These are phyloP conservation scores for Mirza zaza DNA, from an alignment of 2,113 vertebrate species.

Conservation along the genomic window DNA sequence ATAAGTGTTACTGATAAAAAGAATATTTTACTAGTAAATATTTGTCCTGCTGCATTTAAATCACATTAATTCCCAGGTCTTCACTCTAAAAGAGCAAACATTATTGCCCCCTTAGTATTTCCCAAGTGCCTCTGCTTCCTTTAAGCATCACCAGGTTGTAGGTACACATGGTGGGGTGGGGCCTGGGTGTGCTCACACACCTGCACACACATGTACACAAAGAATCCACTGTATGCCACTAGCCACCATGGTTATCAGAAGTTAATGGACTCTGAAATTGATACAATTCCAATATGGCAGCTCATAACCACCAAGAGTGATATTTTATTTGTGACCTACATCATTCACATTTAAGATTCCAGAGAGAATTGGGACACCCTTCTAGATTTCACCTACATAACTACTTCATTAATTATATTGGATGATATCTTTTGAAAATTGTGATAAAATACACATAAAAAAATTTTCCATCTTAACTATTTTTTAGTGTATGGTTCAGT, in stretches of 20 bases:
- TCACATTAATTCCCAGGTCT: neutral
- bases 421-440: neutral
- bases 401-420: slow-evolving; percentile 15
- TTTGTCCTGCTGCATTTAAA: slow-evolving; percentile 70
- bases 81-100: slow-evolving; percentile 51
- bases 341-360: slow-evolving; percentile 74
- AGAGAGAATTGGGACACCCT: slow-evolving; percentile 74
- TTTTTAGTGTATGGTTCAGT: neutral
- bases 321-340: slow-evolving; percentile 81
- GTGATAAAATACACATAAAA: neutral
- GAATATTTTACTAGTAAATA: slow-evolving; percentile 62
- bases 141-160: slow-evolving; percentile 59
- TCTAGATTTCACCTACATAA: slow-evolving; percentile 11
- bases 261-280: slow-evolving; percentile 86
- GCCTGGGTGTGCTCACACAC: neutral
- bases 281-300: slow-evolving; percentile 80
- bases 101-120: slow-evolving; percentile 53
- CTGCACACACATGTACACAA: neutral
- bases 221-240: slow-evolving; percentile 47
- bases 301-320: slow-evolving; percentile 78
- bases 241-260: slow-evolving; percentile 81
- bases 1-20: slow-evolving; percentile 51
- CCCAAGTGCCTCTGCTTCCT: slow-evolving; percentile 47
- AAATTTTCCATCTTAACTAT: neutral
- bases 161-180: neutral